phyloP scores from a whole-genome alignment of 2,797 vertebrate genomes.

The Hirundo rustica region DNA sequence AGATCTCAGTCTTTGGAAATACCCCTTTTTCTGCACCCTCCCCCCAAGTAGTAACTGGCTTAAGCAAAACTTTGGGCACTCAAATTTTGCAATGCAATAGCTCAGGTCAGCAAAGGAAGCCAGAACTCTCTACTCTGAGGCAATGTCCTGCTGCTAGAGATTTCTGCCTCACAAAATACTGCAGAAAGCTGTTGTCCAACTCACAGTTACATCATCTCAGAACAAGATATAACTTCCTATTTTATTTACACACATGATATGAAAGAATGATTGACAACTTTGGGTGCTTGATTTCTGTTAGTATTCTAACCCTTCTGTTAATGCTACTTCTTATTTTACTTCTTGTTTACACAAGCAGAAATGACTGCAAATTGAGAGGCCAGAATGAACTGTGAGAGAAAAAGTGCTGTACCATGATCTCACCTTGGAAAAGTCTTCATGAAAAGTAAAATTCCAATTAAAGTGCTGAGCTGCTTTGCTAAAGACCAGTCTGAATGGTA shows the following conservation, averaged over 20 bases:
- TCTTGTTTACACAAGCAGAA: not conserved
- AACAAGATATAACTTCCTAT: not conserved
- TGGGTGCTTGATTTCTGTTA: not conserved
- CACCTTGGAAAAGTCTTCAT: not conserved
- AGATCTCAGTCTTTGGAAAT: constrained; percentile 43
- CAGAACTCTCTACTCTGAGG: not conserved
- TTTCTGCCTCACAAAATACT: not conserved
- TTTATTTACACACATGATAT: not conserved
- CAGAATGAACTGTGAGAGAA: not conserved
- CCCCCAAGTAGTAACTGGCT: not conserved
- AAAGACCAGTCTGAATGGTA: not conserved
- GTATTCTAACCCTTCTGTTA: not conserved
- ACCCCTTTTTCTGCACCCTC: not conserved
- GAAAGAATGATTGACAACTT: not conserved
- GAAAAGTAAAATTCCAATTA: not conserved
- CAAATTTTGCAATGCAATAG: constrained; percentile 39
- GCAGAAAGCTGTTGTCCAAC: not conserved
- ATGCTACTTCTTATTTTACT: not conserved
- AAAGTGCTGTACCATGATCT: not conserved
- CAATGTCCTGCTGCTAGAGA: not conserved
- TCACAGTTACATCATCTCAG: not conserved
- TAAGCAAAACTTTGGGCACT: constrained; percentile 29
- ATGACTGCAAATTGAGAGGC: not conserved
- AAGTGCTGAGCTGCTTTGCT: not conserved
- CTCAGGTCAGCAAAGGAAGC: constrained; percentile 23